Base-by-base conservation (phyloP, 2,113 vertebrate genomes). In the Cynocephalus volans region DNA sequence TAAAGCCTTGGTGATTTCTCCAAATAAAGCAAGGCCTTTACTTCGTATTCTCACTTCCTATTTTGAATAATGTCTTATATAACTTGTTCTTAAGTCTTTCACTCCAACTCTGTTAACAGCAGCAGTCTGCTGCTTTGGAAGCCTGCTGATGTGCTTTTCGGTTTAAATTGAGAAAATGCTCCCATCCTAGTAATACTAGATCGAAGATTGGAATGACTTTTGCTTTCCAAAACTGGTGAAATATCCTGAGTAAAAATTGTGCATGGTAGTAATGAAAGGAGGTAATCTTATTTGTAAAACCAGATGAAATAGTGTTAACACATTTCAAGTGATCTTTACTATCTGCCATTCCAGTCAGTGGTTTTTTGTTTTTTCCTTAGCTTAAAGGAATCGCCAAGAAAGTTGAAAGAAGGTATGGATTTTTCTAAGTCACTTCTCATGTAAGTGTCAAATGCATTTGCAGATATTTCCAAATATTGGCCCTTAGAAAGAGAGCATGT, bases 361-460 rank as follows among this genome's bases (percentile, higher is more conserved):
- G 8, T 93, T 83, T 72, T 62, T 50, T 52, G 1, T 41, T 88
- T 60, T 28, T 65, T 15, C 79, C 69, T 76, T 65, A 98, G 98
- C 82, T 41, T 87, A 90, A 97, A 98, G 88, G 95, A 97, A 41
- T 83, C 95, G 65, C 81, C 87, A 56, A 95, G 19, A 45, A 97
- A 94, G 15, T 1, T 56, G 21, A 92, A 95, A 95, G 81, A 97
- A 97, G 98, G 98, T 98, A 98, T 33, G 96, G 62, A 18, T 19
- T 92, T 8, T 70, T 91, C 33, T 95, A 11, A 84, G 0, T 70
- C 88, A 94, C 23, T 85, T 93, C 36, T 60, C 41, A 5, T 54
- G 13, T 54, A 48, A 76, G 4, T 69, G 24, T 75, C 62, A 54
- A 1, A 28, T 64, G 36, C 36, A 62, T 65, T 64, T 93, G 26